Conservation (phyloP, 2,888 invertebrate species). For the Eudemis profundana region DNA sequence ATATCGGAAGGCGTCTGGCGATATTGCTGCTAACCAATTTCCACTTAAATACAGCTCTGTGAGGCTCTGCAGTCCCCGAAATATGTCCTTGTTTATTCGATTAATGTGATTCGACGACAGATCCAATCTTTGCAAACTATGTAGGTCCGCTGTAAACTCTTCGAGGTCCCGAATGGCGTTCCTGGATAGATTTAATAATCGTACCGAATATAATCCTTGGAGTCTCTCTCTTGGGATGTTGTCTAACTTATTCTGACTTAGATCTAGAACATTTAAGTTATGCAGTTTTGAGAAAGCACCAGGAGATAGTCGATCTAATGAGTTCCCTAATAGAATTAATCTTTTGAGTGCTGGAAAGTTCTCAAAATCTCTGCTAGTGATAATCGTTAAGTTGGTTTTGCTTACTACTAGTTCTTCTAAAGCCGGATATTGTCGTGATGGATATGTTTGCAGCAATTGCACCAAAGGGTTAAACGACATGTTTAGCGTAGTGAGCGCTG, state of each 20-base stretch:
- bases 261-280: conserved; percentile 90
- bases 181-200: conserved; percentile 92
- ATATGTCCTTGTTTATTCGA: conserved; percentile 90
- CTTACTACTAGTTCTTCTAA: conserved; percentile 93
- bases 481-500: conserved; percentile 90
- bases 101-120: conserved; percentile 93
- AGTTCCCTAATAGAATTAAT: conserved; percentile 89
- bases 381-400: conserved; percentile 91
- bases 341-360: conserved; percentile 92
- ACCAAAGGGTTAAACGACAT: conserved; percentile 93
- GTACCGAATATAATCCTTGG: conserved; percentile 90
- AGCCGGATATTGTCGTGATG: conserved; percentile 89
- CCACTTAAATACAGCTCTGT: conserved; percentile 92
- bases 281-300: conserved; percentile 92
- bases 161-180: conserved; percentile 93
- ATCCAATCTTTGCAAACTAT: conserved; percentile 91
- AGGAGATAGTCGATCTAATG: conserved; percentile 92
- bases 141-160: conserved; percentile 92
- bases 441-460: conserved; percentile 89
- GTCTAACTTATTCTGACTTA: conserved; percentile 93
- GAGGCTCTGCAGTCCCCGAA: conserved; percentile 90
- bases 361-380: conserved; percentile 94
- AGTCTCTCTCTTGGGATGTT: conserved; percentile 93
- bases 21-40: conserved; percentile 92
- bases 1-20: conserved; percentile 91